Evolutionary conservation across 1,140 invertebrate species (phyloP), one percentile per base, ranked within the genome.

Genomic region (Penaeus chinensis): DNA sequence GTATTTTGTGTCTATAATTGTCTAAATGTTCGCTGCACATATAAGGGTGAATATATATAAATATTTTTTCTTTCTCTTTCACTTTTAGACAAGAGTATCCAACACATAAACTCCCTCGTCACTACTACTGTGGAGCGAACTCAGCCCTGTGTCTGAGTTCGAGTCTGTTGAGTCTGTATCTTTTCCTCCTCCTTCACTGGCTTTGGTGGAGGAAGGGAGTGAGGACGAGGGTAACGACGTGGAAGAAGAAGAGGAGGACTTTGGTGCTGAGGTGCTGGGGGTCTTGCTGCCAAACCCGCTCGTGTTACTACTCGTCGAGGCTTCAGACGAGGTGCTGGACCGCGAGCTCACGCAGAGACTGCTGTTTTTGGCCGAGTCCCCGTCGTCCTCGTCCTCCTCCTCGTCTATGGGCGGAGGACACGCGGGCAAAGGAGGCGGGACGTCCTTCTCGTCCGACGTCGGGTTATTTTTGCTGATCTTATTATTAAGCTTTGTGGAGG

Each of bases 121-220:
- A 91, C 93, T 92, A 82, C 93, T 93, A 82, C 93, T 93, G 90
- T 93, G 93, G 76, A 94, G 90, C 0, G 93, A 94, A 90, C 93
- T 94, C 7, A 94, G 92, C 0, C 94, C 94, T 1, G 94, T 94
- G 90, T 94, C 94, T 1, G 94, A 94, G 89, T 93, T 94, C n/a
- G 93, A 93, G 90, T 94, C 93, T 54, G 92, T 92, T 13, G 93
- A 93, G 90, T 94, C 93, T 42, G 92, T 92, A 78, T 93, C 93
- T 80, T 92, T 91, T 18, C 82, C 85, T 37, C 65, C 62, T 8
- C 84, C 85, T 82, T 90, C 80, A 71, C 54, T 66, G 66, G 74
- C 74, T 61, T 90, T 82, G 60, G 80, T 32, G 47, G 42, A 69
- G 62, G 82, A 63, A 62, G 60, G 54, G 60, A 27, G 65, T 10